Percentiles rank a stretch among this genome's conserved stretches.
Conservation (phyloP, 2,797 vertebrate species). For the Percopsis omiscomaycus region DNA sequence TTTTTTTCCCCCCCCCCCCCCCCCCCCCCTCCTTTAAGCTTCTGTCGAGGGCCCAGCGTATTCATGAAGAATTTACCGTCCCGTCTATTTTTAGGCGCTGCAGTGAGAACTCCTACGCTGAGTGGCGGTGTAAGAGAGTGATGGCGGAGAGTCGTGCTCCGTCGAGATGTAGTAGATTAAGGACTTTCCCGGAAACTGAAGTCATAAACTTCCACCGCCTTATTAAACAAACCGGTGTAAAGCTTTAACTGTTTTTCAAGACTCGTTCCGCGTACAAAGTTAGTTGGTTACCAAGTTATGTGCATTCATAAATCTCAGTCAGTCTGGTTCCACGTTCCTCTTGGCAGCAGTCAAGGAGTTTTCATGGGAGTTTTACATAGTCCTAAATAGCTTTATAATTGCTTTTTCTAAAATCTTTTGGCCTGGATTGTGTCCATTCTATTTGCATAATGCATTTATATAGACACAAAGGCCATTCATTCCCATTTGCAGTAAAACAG, state of each 20-base stretch:
- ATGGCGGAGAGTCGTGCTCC: conserved; percentile 34
- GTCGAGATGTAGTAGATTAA: conserved; percentile 36
- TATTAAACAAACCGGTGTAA: conserved; percentile 42
- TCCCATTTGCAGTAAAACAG: conserved; percentile 48
- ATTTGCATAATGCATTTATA: conserved; percentile 31
- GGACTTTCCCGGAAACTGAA: conserved; percentile 36
- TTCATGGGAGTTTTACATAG: conserved; percentile 9
- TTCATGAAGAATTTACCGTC: conserved; percentile 75
- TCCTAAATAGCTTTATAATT: conserved; percentile 26
- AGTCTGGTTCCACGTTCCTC: conserved; percentile 2
- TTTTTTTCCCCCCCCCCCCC: conserved; percentile 30
- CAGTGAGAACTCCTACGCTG: conserved; percentile 56
- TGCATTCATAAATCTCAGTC: conserved; percentile 9
- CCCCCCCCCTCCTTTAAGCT: conserved; percentile 21
- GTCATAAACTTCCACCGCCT: conserved; percentile 39
- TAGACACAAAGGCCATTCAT: conserved; percentile 39
- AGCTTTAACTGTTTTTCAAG: conserved; percentile 17
- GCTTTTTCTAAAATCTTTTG: conserved; percentile 33
- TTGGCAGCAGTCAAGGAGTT: conserved; percentile 6
- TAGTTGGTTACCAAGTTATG: conserved; percentile 12
- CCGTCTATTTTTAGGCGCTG: conserved; percentile 65
- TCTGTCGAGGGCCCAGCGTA: conserved; percentile 35
- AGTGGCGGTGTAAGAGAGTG: conserved; percentile 25
- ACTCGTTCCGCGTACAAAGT: conserved; percentile 1
- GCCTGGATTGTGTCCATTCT: conserved; percentile 12